Base-by-base conservation (phyloP, 2,113 vertebrate genomes). In the Xyrauchen texanus region DNA sequence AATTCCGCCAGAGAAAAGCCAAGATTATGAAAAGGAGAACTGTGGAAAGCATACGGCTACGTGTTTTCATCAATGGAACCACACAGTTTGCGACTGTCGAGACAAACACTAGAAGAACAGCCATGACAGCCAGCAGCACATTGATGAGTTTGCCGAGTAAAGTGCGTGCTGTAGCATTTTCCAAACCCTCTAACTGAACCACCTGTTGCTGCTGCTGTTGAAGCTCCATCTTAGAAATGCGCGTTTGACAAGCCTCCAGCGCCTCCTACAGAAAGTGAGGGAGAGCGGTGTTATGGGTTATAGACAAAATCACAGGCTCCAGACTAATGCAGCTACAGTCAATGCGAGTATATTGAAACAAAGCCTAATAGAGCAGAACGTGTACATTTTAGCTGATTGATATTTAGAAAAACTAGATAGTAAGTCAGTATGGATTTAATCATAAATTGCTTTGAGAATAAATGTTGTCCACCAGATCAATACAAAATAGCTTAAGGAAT, bases 151-250 rank as follows among this genome's bases (percentile, higher is more conserved):
- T 99, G 72, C 96, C 97, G 76, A 99, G 93, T 0, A 98, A 93
- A 85, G 96, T 97, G 64, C 96, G 93, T 9, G 96, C 98, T 0
- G 96, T 98, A 85, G 95, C 96, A 0, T 94, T 98, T 89, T 99
- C 97, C 88, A 97, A 88, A 62, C 97, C 97, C 78, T 99, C 98
- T 74, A 98, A 90, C 88, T 99, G 97, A 49, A 96, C 96, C 82
- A 96, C 96, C 85, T 99, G 97, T 88, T 99, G 98, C 83, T 99
- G 97, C 85, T 99, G 97, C 89, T 99, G 92, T 88, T 99, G 98
- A 73, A 99, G 92, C 87, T 99, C 98, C 97, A 99, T 98, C 93
- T 99, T 99, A 75, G 96, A 98, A 87, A 99, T 98, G 8, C 97
- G 95, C 0, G 98, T 99, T 92, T 99, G 98, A 88, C 98, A 99